Percentiles rank a stretch among this genome's conserved stretches.
Evolutionary conservation across 2,888 invertebrate species (phyloP).

Genomic region (Ornithoptera alexandrae): DNA sequence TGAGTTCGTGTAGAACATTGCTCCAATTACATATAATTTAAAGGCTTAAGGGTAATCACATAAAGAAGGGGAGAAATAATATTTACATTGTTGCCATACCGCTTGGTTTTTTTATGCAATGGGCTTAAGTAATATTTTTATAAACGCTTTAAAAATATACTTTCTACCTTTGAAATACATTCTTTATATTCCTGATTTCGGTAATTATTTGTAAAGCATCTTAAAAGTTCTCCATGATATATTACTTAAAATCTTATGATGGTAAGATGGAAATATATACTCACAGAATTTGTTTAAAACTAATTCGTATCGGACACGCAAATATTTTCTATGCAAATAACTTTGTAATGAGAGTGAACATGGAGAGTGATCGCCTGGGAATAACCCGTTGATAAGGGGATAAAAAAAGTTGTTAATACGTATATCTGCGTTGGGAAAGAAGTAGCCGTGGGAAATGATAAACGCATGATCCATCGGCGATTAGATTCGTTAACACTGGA

Average conservation of each 20-base stretch:
- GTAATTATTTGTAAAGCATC: not conserved
- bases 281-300: not conserved
- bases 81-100: slow-evolving; percentile 18
- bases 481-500: not conserved
- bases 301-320: slow-evolving; percentile 34
- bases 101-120: not conserved
- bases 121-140: slow-evolving; percentile 11
- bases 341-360: slow-evolving; percentile 41
- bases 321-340: slow-evolving; percentile 53
- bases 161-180: not conserved
- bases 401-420: slow-evolving; percentile 48
- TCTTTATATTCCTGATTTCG: not conserved
- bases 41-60: slow-evolving; percentile 32
- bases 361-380: slow-evolving; percentile 57
- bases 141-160: not conserved
- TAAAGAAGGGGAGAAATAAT: slow-evolving; percentile 10
- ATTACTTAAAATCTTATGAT: not conserved
- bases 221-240: not conserved
- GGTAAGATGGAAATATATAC: not conserved
- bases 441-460: slow-evolving; percentile 62
- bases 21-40: slow-evolving; percentile 56
- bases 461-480: slow-evolving; percentile 13
- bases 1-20: slow-evolving; percentile 33
- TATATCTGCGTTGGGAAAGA: slow-evolving; percentile 59
- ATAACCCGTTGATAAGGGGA: slow-evolving; percentile 62